phyloP scores from a whole-genome alignment of 2,888 invertebrate genomes.

The Zonitis immaculata region DNA sequence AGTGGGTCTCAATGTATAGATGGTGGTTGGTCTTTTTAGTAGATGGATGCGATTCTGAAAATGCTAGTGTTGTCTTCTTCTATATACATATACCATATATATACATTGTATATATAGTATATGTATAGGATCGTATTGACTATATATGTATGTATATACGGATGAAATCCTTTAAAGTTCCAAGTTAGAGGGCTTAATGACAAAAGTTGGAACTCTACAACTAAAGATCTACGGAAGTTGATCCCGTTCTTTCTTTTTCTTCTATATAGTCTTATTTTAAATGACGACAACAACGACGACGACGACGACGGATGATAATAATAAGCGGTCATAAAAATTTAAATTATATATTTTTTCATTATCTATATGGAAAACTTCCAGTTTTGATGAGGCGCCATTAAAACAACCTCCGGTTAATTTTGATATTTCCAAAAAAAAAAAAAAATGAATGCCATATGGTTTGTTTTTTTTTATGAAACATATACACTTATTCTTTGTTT shows the following conservation, averaged over 20 bases:
- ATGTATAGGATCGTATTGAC: no score
- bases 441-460: no score
- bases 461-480: neutral
- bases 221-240: neutral
- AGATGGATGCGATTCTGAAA: neutral
- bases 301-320: neutral
- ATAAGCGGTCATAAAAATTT: neutral
- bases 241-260: neutral
- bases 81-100: no score
- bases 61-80: neutral
- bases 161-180: neutral
- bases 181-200: neutral
- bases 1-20: slow-evolving; percentile 25
- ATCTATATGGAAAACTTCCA: no score
- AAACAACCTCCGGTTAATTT: no score
- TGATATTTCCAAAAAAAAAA: no score
- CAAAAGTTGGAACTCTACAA: neutral
- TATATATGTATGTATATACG: neutral
- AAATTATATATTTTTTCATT: no score
- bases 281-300: no score
- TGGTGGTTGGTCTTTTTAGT: neutral
- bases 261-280: neutral
- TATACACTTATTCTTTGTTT: neutral
- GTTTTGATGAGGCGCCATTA: no score
- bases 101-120: no score